These are phyloP conservation scores for Mormoops blainvillei DNA, from an alignment of 2,113 vertebrate species.

Conservation along the genomic window DNA sequence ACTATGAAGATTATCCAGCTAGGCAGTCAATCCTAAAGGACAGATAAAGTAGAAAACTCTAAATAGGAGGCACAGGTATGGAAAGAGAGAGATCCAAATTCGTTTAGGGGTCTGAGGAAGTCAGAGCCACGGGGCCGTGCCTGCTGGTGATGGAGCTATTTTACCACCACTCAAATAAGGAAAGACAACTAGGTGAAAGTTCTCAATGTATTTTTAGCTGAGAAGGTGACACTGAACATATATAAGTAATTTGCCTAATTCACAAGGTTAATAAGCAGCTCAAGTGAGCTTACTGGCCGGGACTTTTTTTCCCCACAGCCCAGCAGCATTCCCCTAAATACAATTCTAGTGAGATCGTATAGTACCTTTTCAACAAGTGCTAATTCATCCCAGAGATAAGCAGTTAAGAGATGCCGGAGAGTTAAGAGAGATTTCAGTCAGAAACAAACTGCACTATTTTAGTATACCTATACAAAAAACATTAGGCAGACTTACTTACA, in stretches of 20 bases:
- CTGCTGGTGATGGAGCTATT: neutral
- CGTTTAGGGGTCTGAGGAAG: neutral
- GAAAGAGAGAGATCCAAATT: neutral
- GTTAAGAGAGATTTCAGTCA: neutral
- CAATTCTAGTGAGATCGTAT: neutral
- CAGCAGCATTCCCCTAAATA: accelerated
- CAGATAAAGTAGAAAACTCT: neutral
- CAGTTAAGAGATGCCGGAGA: neutral
- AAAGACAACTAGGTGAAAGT: neutral
- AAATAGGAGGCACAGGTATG: neutral
- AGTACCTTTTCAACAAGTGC: neutral
- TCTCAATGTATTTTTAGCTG: neutral
- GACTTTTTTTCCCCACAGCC: neutral
- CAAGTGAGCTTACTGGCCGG: neutral
- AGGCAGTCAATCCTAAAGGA: neutral
- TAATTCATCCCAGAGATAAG: neutral
- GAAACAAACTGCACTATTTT: neutral
- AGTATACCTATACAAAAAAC: neutral
- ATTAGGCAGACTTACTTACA: neutral
- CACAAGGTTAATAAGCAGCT: neutral
- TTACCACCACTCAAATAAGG: neutral
- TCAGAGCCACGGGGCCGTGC: neutral
- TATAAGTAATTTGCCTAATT: neutral
- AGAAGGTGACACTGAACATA: neutral
- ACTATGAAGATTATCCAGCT: neutral